Conservation (phyloP, 2,113 vertebrate species). For the Hippolais icterina region DNA sequence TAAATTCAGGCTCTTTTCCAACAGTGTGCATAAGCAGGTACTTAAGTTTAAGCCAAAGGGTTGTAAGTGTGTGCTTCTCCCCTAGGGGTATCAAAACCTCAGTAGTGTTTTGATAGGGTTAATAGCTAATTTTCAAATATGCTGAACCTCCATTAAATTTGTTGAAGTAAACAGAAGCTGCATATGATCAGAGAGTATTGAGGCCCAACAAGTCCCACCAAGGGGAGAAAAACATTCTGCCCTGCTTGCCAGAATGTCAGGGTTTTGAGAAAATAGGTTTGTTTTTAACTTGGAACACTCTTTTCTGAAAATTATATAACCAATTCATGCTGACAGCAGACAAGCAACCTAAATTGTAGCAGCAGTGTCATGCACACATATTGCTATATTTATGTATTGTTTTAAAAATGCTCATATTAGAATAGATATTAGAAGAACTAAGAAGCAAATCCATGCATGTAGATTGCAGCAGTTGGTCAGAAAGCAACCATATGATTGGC, state of each 20-base stretch:
- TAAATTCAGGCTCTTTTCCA: background rate
- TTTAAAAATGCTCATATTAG: background rate
- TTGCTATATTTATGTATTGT: background rate
- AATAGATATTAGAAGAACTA: background rate
- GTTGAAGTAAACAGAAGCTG: background rate
- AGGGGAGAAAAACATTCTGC: background rate
- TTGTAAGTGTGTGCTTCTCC: background rate
- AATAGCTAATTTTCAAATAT: constrained; percentile 11
- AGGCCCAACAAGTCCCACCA: background rate
- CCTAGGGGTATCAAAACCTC: background rate
- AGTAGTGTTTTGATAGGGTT: background rate
- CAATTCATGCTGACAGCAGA: background rate
- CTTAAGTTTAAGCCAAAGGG: background rate
- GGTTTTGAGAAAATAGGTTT: background rate
- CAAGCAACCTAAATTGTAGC: background rate
- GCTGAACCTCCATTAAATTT: background rate
- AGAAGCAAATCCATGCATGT: background rate
- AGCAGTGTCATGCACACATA: background rate
- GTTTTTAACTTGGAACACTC: background rate
- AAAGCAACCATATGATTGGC: constrained; percentile 50
- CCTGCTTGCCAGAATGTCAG: background rate
- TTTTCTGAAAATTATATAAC: background rate
- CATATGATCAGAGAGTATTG: background rate
- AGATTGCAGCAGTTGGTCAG: constrained; percentile 23
- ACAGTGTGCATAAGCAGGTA: background rate